Evolutionary conservation across 2,113 vertebrate species (phyloP).

Genomic region (Orthonyx spaldingii): DNA sequence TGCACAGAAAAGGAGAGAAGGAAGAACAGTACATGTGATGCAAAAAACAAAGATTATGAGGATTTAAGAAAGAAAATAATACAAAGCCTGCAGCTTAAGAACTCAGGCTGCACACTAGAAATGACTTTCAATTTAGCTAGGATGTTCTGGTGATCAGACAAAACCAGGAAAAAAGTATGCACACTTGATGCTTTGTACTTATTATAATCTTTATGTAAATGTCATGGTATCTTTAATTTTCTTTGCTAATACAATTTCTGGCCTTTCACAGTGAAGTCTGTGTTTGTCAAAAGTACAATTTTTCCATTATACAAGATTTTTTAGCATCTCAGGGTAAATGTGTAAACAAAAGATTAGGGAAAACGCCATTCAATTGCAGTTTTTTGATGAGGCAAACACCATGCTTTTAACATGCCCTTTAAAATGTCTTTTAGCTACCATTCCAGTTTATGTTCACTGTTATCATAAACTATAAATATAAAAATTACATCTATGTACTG

Average conservation of each 20-base stretch:
- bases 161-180: background rate
- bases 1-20: background rate
- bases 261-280: slow-evolving; percentile 4
- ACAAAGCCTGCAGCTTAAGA: background rate
- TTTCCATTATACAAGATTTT: slow-evolving; percentile 33
- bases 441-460: background rate
- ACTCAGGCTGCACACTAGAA: slow-evolving; percentile 3
- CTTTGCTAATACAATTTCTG: slow-evolving; percentile 8
- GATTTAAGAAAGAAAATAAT: slow-evolving; percentile 20
- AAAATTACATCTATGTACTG: background rate
- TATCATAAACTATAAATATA: slow-evolving; percentile 32
- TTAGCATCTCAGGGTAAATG: slow-evolving; percentile 39
- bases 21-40: slow-evolving; percentile 23
- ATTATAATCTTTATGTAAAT: slow-evolving; percentile 13
- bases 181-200: background rate
- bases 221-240: slow-evolving; percentile 38
- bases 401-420: background rate
- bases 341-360: slow-evolving; percentile 18
- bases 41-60: slow-evolving; percentile 31
- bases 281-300: slow-evolving; percentile 53
- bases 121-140: slow-evolving; percentile 38
- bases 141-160: background rate
- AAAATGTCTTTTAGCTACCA: background rate
- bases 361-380: background rate
- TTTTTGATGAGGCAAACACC: slow-evolving; percentile 18